Conservation (phyloP, 2,797 vertebrate species). For the Bucorvus abyssinicus region DNA sequence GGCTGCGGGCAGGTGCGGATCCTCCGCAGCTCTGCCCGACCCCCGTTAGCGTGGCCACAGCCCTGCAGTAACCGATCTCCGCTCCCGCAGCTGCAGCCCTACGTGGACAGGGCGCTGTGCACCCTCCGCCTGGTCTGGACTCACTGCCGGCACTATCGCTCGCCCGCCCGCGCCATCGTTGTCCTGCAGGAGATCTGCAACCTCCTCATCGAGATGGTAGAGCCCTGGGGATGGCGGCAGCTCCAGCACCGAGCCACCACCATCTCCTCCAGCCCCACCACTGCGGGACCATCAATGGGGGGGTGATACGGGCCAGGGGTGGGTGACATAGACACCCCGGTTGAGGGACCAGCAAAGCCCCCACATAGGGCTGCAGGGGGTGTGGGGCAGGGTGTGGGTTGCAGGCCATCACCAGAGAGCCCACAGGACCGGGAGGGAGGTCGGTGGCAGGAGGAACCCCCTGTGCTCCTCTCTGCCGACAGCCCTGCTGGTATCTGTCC, state of each 20-base stretch:
- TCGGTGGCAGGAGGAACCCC: background rate
- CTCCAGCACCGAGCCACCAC: background rate
- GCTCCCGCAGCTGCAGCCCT: conserved; percentile 63
- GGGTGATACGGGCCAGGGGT: background rate
- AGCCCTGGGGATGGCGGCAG: accelerated
- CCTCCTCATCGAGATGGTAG: conserved; percentile 79
- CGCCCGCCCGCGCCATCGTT: conserved; percentile 63
- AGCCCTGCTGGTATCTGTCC: background rate
- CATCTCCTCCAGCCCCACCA: accelerated
- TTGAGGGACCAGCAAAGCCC: background rate
- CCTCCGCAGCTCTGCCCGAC: background rate
- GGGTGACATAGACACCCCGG: accelerated
- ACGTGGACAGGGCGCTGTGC: conserved; percentile 65
- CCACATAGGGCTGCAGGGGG: accelerated
- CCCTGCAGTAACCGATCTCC: accelerated
- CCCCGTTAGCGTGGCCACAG: accelerated
- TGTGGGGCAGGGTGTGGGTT: background rate
- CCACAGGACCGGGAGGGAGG: background rate
- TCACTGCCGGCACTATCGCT: conserved; percentile 73
- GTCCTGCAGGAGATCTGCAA: conserved; percentile 82
- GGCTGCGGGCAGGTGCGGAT: accelerated
- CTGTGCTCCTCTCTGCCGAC: accelerated
- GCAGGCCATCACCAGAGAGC: background rate
- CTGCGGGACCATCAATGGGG: accelerated
- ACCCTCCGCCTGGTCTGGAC: conserved; percentile 72